These are phyloP conservation scores for Bungarus multicinctus DNA, from an alignment of 2,113 vertebrate species.

Conservation along the genomic window DNA sequence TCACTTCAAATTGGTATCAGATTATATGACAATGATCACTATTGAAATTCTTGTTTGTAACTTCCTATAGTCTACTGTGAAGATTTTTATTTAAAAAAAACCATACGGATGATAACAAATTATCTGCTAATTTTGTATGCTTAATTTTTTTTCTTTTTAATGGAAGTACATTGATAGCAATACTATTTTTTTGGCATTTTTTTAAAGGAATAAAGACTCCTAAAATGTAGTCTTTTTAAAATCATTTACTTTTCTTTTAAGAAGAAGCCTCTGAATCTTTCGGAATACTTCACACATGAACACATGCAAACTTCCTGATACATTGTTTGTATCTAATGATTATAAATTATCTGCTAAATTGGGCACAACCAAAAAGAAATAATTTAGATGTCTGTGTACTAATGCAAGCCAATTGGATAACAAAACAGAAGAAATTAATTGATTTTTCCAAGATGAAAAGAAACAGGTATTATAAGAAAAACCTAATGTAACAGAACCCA, in stretches of 20 bases:
- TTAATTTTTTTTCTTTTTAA: background rate
- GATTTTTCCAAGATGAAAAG: background rate
- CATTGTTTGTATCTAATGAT: background rate
- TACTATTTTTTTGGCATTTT: background rate
- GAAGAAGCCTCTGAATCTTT: background rate
- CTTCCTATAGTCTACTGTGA: background rate
- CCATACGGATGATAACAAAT: background rate
- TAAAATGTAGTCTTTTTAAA: background rate
- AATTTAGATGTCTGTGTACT: background rate
- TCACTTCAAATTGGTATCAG: background rate
- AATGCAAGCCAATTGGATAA: background rate
- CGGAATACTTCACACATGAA: background rate
- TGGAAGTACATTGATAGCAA: background rate
- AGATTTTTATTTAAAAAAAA: background rate
- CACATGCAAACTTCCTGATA: background rate
- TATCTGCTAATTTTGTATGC: background rate
- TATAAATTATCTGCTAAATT: background rate
- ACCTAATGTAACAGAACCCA: background rate
- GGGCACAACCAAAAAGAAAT: background rate
- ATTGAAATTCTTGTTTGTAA: background rate
- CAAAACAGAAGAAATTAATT: background rate
- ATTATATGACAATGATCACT: background rate
- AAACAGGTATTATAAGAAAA: background rate
- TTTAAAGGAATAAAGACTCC: background rate
- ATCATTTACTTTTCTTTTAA: background rate